Base-by-base conservation (phyloP, 1,140 invertebrate genomes). In the Sminthurides bifidus region DNA sequence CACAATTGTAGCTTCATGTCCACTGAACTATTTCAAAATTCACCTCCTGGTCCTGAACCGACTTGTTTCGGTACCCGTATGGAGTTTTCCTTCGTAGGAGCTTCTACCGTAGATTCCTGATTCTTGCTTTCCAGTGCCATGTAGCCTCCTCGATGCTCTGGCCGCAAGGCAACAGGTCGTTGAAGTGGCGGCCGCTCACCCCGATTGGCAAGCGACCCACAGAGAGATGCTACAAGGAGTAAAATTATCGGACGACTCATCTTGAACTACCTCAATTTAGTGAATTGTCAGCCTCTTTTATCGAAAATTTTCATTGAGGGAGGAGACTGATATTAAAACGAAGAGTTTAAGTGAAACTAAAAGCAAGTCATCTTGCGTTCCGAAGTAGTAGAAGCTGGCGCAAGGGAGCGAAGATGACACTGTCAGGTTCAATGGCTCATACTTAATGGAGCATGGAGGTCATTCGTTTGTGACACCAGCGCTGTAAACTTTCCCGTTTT, bases 1-100 rank as follows among this genome's bases (percentile, higher is more conserved):
- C 8, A 35, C 10, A 10, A 35, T n/a, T 35, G 33, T 10, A 10
- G 33, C n/a, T 10, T n/a, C 14, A 43, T 6, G 21, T 43, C 21
- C 21, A n/a, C 10, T 21, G 17, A 43, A 19, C 6, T 12, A 10
- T 43, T 43, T 8, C 40, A 43, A 19, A 6, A 43, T 10, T 56
- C 35, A 57, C 55, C 55, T 48, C 49, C 40, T 24, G 43, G 27
- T 4, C 24, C 29, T 10, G 48, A 29, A 2, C 48, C 48, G 15
- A 57, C 55, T 57, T 57, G 55, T 52, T 57, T 57, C 0, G 49
- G 24, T 2, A 57, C 55, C 45, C 55, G 48, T 14, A 43, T 19
- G 19, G 5, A n/a, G n/a, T n/a, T n/a, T n/a, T n/a, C n/a, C n/a
- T n/a, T n/a, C n/a, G n/a, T n/a, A n/a, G n/a, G n/a, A n/a, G n/a